These are phyloP conservation scores for Pachyuromys duprasi DNA, from an alignment of 2,797 vertebrate species.

Conservation along the genomic window DNA sequence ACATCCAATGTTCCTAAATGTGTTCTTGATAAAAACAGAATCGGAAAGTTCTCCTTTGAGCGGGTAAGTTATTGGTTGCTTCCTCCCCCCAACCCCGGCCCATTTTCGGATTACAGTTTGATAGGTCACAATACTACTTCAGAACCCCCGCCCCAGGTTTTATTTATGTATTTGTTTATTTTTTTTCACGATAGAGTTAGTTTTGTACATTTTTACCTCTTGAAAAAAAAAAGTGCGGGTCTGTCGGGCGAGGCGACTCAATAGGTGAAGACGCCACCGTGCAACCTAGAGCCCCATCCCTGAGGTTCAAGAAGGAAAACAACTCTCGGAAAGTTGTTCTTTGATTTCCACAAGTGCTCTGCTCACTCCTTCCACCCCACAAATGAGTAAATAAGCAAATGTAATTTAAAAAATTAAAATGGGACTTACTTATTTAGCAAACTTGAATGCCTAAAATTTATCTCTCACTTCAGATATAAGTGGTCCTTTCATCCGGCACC, in stretches of 20 bases:
- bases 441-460: not conserved
- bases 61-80: accelerated
- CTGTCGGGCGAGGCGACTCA: not conserved
- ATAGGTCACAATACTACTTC: not conserved
- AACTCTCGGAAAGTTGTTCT: not conserved
- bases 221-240: not conserved
- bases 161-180: constrained; percentile 6
- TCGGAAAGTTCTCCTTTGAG: not conserved
- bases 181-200: not conserved
- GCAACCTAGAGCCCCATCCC: not conserved
- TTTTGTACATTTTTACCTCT: not conserved
- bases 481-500: not conserved
- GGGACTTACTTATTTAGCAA: not conserved
- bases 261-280: not conserved
- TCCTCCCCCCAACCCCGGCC: not conserved
- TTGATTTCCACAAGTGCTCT: not conserved
- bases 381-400: not conserved
- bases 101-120: not conserved
- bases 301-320: not conserved
- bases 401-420: not conserved
- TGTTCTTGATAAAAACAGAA: not conserved
- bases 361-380: not conserved
- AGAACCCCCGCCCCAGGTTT: not conserved
- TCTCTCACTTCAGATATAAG: not conserved
- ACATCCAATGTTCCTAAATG: not conserved